A percentile compares a stretch with the other conserved stretches of the same genome.
These are phyloP conservation scores for Theodoxus fluviatilis DNA, from an alignment of 2,888 invertebrate species.

Conservation along the genomic window DNA sequence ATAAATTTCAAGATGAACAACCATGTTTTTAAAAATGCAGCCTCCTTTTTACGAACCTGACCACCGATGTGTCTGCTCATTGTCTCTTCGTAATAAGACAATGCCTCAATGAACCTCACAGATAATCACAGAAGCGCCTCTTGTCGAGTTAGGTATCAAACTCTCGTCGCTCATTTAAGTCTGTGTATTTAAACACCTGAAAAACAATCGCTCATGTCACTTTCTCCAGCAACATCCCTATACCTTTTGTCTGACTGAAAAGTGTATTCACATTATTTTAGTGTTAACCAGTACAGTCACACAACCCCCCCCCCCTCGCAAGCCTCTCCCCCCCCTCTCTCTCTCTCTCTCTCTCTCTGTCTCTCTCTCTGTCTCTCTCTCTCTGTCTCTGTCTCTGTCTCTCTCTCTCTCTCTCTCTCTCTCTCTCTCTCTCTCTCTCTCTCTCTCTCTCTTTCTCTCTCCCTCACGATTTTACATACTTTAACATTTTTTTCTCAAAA, in stretches of 20 bases:
- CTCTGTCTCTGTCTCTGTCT: neutral
- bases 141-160: too few relatives aligned
- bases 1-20: too few relatives aligned
- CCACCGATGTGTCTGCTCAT: too few relatives aligned
- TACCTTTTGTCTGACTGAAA: neutral
- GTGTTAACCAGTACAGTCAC: neutral
- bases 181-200: slow-evolving; percentile 1
- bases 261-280: neutral
- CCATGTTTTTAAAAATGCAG: too few relatives aligned
- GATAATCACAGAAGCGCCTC: too few relatives aligned
- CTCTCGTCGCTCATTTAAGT: neutral
- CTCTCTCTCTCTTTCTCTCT: neutral
- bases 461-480: neutral
- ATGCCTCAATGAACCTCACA: too few relatives aligned
- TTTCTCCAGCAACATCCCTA: neutral
- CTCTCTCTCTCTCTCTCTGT: neutral
- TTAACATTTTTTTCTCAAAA: neutral
- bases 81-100: too few relatives aligned
- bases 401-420: slow-evolving; percentile 17
- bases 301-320: slow-evolving; percentile 3
- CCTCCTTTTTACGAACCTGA: too few relatives aligned
- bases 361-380: neutral
- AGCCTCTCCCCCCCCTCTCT: neutral
- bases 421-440: slow-evolving; percentile 15
- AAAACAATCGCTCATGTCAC: too few relatives aligned